Base-by-base conservation (phyloP, 2,888 invertebrate genomes). In the Cerastoderma edule region DNA sequence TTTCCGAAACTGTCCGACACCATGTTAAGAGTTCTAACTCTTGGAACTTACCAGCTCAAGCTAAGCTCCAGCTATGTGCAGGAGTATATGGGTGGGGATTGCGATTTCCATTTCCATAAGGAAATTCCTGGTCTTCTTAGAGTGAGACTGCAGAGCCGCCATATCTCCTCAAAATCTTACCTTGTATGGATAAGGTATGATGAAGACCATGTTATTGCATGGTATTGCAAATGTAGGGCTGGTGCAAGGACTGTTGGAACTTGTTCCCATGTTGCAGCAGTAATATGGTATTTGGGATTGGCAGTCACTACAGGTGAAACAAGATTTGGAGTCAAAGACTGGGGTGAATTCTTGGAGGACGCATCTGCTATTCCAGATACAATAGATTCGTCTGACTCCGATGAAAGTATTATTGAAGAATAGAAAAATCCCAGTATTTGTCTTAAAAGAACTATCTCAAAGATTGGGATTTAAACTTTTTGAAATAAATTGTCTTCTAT, bases 171-270 rank as follows among this genome's bases (percentile, higher is more conserved):
- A n/a, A n/a, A n/a, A n/a, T n/a, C n/a, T n/a, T 75, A 69, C 22
- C 19, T 69, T 1, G 19, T 79, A 5, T 79, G 75, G 77, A 57
- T 80, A 3, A 54, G 60, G 46, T 71, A 63, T 63, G 63, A 60
- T 46, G 22, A 24, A 13, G 16, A 33, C 24, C n/a, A n/a, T n/a
- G n/a, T n/a, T n/a, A n/a, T n/a, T n/a, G 71, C 72, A 13, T 80
- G 77, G 72, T 77, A 77, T 54, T 74, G 80, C 46, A 74, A 71
- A 60, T 77, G 77, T 57, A 54, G 67, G 32, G 72, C 80, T 32
- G 74, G 74, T 33, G 71, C 74, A 2, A 35, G 67, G 2, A 56
- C 60, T 24, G 74, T 79, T 32, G 68, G 77, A 16, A 54, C 67
- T 16, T 80, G 76, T 64, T 46, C 76, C 16, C 76, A 75, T 46